Evolutionary conservation across 1,140 invertebrate species (phyloP), one percentile per base, ranked within the genome.

Genomic region (Littorina saxatilis): DNA sequence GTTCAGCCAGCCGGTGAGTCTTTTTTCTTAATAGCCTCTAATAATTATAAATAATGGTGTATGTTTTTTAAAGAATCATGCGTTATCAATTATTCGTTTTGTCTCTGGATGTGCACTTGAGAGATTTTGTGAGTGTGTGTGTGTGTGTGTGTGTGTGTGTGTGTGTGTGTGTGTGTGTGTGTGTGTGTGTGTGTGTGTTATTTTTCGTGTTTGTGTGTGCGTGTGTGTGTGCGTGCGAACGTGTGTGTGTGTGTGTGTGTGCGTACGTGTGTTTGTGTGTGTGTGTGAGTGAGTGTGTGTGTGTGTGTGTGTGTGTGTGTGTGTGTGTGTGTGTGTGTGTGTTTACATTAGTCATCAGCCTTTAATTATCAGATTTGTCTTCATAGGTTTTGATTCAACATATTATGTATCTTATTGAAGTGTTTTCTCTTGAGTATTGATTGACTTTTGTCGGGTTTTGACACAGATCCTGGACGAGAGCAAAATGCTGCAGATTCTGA

Each of bases 401-500:
- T n/a, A n/a, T n/a, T n/a, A n/a, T n/a, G n/a, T n/a, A n/a, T n/a
- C n/a, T n/a, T n/a, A n/a, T n/a, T n/a, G n/a, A n/a, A n/a, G n/a
- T n/a, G n/a, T n/a, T n/a, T n/a, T n/a, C n/a, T n/a, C n/a, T n/a
- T n/a, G n/a, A n/a, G n/a, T n/a, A n/a, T n/a, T n/a, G n/a, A n/a
- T n/a, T n/a, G n/a, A n/a, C n/a, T n/a, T n/a, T n/a, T n/a, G n/a
- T n/a, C n/a, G n/a, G n/a, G n/a, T n/a, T n/a, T n/a, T n/a, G n/a
- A n/a, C n/a, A n/a, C 90, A 95, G 93, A 91, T 94, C 47, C 93
- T 99, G 50, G 97, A 99, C 89, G 98, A 99, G 92, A 95, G 96
- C 17, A 96, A 97, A 92, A 98, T 98, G 47, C 93, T 99, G 90
- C 96, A 98, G 90, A 98, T 99, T 83, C 92, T 99, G 17, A 98